These are phyloP conservation scores for Prosapia bicincta DNA, from an alignment of 2,888 invertebrate species.

Conservation along the genomic window DNA sequence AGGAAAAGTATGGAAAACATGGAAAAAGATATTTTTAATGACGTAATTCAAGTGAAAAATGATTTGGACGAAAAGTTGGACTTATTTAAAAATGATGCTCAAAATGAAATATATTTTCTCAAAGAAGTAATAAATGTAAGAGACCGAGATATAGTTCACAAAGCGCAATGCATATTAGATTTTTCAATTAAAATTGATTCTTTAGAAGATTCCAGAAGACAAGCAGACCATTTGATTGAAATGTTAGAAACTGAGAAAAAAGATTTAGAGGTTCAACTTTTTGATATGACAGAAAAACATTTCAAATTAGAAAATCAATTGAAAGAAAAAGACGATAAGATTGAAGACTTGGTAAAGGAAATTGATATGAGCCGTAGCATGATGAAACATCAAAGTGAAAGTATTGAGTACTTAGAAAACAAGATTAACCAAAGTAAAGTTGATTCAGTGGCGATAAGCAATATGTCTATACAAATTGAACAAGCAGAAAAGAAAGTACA, in stretches of 20 bases:
- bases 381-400: background rate
- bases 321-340: background rate
- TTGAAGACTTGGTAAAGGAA: too few species aligned
- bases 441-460: background rate
- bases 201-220: background rate
- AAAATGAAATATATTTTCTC: background rate
- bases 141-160: slow-evolving; percentile 5
- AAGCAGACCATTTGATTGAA: background rate
- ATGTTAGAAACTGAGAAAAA: background rate
- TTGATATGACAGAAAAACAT: background rate
- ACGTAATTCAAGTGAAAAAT: background rate
- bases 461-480: background rate
- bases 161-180: slow-evolving; percentile 10
- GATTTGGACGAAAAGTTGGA: slow-evolving; percentile 4
- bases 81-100: background rate
- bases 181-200: slow-evolving; percentile 9
- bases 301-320: background rate
- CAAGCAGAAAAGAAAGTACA: background rate
- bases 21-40: slow-evolving; percentile 12
- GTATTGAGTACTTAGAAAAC: background rate
- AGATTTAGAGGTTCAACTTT: background rate
- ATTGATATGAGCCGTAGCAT: too few species aligned
- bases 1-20: slow-evolving; percentile 13
- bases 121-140: background rate
- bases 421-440: background rate